Evolutionary conservation across 64 coral and sea anemone genomes (phyloP), one percentile per base, ranked within the genome.

Genomic region (Stylophora pistillata): DNA sequence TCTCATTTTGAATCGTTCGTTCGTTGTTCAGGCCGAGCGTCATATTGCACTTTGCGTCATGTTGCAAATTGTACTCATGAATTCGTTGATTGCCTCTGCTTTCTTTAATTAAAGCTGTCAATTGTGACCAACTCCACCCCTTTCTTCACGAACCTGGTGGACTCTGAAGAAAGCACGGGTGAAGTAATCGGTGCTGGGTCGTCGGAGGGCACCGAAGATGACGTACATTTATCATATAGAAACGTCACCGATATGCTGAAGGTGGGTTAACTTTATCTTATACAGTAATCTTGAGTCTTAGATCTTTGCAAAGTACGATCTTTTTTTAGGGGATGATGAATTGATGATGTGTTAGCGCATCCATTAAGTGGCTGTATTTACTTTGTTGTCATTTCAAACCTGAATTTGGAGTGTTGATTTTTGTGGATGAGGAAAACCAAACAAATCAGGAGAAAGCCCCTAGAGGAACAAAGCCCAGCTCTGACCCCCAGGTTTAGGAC

Each of bases 121-220:
- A 21, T 93, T 21, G 88, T 89, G 53, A 96, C 77, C 29, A 88
- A 68, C 14, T 10, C 55, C 58, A 96, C 87, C 15, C 91, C 95
- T 74, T 96, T 96, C 91, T 93, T 93, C 87, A 96, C 95, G 16
- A 96, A 96, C 89, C 87, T 96, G 37, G 86, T 96, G 55, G 91
- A 96, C 72, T 79, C 56, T 55, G 95, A 96, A 63, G 95, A 96
- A 58, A 80, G 28, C 32, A 13, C 87, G 20, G 88, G 82, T 74
- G 95, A 96, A 71, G 91, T 93, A 60, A 96, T 96, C 14, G 87
- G 87, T 30, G 88, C 79, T 11, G 91, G 74, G 13, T 92, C 95
- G 10, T 93, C 86, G 18, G 95, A 96, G 27, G 87, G 82, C 23
- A 76, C 85, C 16, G 95, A 96, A 56, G 95, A 93, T 88, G 95